Base-by-base conservation (phyloP, 2,888 invertebrate species). In the Calliopum simillimum region DNA sequence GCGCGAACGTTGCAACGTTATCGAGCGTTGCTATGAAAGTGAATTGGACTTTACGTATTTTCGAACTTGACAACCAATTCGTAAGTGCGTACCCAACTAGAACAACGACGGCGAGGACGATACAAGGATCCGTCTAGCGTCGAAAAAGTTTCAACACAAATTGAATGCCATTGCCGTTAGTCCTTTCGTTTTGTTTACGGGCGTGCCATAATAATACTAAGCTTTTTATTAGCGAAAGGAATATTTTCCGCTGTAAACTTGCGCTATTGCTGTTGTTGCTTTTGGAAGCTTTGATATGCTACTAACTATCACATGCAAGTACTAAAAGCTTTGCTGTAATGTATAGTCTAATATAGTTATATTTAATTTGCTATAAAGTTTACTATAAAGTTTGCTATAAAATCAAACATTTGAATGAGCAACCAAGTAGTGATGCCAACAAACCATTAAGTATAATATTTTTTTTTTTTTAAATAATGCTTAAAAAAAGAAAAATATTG, bases 201-300 rank as follows among this genome's bases (percentile, higher is more conserved):
- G 13, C 21, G 49, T 13, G 23, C 53, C 53, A 53, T 14, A n/a
- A 53, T 4, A 13, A 19, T 13, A 3, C 19, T 21, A 53, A 53
- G 53, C 53, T 53, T 53, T 51, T 53, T 23, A 53, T 53, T 16
- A 23, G 53, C 53, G 12, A 53, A 53, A 14, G n/a, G 49, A n/a
- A 49, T 19, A 21, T 13, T 53, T 3, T 53, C 53, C 53, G 53
- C 19, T 53, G 53, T 33, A 19, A 16, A 21, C 11, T 53, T 53
- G 53, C 21, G 19, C 16, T n/a, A 4, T n/a, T 53, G 53, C n/a
- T n/a, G 59, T n/a, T 59, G 59, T 23, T 41, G 41, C 16, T 41
- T 43, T 59, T 19, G 13, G 43, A 41, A 59, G 59, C 59, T 59
- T 59, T 41, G 41, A 43, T 33, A 43, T 33, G 41, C 33, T 33